Conservation (phyloP, 2,113 vertebrate genomes). For the Sturnus vulgaris region DNA sequence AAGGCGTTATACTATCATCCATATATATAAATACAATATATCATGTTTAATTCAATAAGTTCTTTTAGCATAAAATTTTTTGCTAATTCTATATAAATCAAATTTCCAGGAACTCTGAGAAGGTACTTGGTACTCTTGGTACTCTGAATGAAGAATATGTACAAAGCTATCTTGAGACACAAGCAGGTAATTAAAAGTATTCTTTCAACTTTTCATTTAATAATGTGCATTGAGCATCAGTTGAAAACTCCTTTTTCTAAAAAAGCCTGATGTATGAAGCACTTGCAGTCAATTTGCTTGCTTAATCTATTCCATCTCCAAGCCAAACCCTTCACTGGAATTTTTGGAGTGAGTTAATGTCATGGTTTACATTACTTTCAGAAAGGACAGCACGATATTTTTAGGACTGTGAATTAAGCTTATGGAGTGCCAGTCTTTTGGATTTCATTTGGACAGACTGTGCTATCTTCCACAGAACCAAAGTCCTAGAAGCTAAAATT, state of each 20-base stretch:
- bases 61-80: background rate
- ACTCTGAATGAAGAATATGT: background rate
- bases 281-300: background rate
- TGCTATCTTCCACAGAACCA: background rate
- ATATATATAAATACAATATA: background rate
- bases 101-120: background rate
- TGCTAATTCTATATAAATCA: background rate
- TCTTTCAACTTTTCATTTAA: background rate
- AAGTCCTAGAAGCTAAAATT: background rate
- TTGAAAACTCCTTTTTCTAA: background rate
- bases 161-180: background rate
- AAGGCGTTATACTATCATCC: background rate
- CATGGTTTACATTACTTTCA: constrained; percentile 25
- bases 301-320: background rate
- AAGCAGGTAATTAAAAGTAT: background rate
- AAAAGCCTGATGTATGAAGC: background rate
- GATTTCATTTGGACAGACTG: constrained; percentile 6
- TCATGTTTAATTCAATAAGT: background rate
- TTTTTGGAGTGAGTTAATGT: background rate
- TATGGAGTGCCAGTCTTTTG: background rate
- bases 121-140: background rate
- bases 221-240: background rate
- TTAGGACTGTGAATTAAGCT: background rate
- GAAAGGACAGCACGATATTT: constrained; percentile 21
- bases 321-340: background rate